Base-by-base conservation (phyloP, 2,113 vertebrate genomes). In the Bos indicus region DNA sequence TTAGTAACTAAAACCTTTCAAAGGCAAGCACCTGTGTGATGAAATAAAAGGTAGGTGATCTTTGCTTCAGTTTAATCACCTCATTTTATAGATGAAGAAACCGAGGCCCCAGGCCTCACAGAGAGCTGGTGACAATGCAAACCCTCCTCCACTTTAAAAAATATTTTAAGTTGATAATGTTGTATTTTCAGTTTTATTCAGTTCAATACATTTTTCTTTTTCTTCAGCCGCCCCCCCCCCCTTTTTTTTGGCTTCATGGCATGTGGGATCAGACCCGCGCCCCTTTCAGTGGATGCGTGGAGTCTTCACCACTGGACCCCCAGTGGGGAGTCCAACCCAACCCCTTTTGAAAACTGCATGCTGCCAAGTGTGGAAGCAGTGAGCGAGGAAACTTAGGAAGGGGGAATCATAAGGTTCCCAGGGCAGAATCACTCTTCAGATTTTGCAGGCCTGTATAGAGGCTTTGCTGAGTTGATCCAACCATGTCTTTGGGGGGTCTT, bases 1-100 rank as follows among this genome's bases (percentile, higher is more conserved):
- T 60, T 83, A 92, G 51, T 46, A 74, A 62, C 46, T 28, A 64
- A 74, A n/a, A 10, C 62, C 64, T 96, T 96, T 64, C 77, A 40
- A 59, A 52, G 90, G 87, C 82, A 48, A 40, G 14, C 71, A n/a
- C 28, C 33, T 48, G 4, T 40, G 13, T 80, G 92, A 57, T 54
- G 80, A 89, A 83, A 92, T 62, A 17, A 81, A 74, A 95, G 71
- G 60, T 15, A 40, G 51, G 52, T 8, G 28, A 51, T 46, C 84
- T 80, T 43, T 46, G 83, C 62, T 90, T 67, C 11, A 7, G 25
- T 62, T 74, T 64, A 30, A 9, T 30, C 25, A 33, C 21, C n/a
- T 97, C 56, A 12, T 81, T 62, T 48, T 77, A 21, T 11, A 28
- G 86, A 51, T 48, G 89, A 80, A 78, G 90, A 60, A 67, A 86